phyloP scores from a whole-genome alignment of 2,113 vertebrate species.

The Chloropsis hardwickii region DNA sequence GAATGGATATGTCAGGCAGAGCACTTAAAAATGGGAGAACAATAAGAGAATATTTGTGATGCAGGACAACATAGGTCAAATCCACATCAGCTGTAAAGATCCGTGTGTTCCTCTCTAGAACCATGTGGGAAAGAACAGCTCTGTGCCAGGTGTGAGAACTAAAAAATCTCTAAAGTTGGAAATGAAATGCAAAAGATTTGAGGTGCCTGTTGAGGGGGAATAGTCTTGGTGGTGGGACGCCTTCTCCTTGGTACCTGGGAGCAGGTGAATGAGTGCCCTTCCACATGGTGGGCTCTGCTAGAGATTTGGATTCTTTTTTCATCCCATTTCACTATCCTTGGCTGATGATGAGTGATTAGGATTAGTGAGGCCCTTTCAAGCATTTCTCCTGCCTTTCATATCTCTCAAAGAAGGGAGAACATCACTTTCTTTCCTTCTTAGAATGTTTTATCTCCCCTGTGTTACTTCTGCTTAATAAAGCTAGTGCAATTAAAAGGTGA shows the following conservation, averaged over 20 bases:
- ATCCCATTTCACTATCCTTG: neutral
- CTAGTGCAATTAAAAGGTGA: neutral
- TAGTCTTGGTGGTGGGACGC: neutral
- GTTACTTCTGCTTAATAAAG: neutral
- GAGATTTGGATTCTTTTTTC: neutral
- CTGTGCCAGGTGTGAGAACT: neutral
- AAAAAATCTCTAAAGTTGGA: neutral
- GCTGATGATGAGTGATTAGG: neutral
- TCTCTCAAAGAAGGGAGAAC: neutral
- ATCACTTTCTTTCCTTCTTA: neutral
- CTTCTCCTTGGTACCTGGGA: neutral
- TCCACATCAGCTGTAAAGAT: neutral
- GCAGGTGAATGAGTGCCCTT: neutral
- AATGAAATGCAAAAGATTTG: neutral
- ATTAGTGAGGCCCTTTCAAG: neutral
- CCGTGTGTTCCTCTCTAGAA: neutral
- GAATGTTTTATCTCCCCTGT: fast-evolving
- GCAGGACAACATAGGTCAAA: neutral
- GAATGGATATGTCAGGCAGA: neutral
- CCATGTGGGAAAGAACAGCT: neutral
- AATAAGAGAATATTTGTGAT: neutral
- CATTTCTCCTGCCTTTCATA: neutral
- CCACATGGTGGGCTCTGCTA: neutral
- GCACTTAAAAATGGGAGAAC: neutral
- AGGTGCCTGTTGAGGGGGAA: neutral